Evolutionary conservation across 2,797 vertebrate species (phyloP).

Genomic region (Poecilia velifera): DNA sequence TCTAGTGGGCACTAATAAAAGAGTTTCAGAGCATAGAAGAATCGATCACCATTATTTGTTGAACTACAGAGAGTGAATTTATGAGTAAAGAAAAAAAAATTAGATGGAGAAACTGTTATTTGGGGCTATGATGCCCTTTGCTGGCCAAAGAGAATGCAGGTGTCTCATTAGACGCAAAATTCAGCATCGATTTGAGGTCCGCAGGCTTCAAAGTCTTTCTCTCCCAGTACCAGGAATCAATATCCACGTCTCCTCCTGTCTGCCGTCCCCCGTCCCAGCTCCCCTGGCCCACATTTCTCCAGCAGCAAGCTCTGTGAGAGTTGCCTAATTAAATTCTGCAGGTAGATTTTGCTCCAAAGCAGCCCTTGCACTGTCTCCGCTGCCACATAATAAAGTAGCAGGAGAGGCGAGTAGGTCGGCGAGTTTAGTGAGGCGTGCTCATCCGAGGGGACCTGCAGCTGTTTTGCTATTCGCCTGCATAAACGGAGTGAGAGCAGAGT

Average conservation of each 20-base stretch:
- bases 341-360: slow-evolving; percentile 67
- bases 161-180: slow-evolving; percentile 83
- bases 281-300: slow-evolving; percentile 56
- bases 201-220: slow-evolving; percentile 63
- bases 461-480: slow-evolving; percentile 49
- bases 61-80: slow-evolving; percentile 53
- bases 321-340: slow-evolving; percentile 79
- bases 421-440: slow-evolving; percentile 51
- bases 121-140: slow-evolving; percentile 69
- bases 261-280: slow-evolving; percentile 53
- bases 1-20: slow-evolving; percentile 57
- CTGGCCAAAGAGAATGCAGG: slow-evolving; percentile 72
- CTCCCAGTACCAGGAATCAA: slow-evolving; percentile 72
- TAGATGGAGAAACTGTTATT: slow-evolving; percentile 64
- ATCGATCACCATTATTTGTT: slow-evolving; percentile 73
- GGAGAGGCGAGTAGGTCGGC: slow-evolving; percentile 39
- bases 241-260: slow-evolving; percentile 68
- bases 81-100: slow-evolving; percentile 48
- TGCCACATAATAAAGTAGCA: slow-evolving; percentile 63
- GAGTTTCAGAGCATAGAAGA: slow-evolving; percentile 42
- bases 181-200: slow-evolving; percentile 76
- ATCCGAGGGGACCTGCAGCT: slow-evolving; percentile 39
- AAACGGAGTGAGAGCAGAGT: slow-evolving; percentile 43
- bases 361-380: slow-evolving; percentile 65
- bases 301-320: slow-evolving; percentile 53